Evolutionary conservation across 1,140 invertebrate genomes (phyloP).

Genomic region (Nilaparvata lugens): DNA sequence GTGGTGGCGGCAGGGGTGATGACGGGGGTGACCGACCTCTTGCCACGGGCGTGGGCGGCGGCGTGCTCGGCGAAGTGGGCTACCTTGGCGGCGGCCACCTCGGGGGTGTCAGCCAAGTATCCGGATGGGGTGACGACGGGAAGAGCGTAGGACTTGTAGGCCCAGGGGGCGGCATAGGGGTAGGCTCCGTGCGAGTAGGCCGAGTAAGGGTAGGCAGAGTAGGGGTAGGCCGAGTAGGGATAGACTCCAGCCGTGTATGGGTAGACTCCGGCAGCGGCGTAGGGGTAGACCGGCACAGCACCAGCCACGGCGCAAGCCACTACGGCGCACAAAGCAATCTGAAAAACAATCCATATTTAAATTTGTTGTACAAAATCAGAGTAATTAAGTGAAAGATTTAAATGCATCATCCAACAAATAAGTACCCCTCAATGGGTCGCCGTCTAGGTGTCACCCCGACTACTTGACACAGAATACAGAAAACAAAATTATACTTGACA

Average conservation of each 20-base stretch:
- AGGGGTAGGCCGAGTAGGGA: background rate
- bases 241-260: background rate
- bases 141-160: conserved; percentile 31
- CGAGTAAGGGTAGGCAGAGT: conserved; percentile 3
- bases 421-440: too few species aligned
- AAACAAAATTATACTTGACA: too few species aligned
- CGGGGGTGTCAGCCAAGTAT: conserved; percentile 12
- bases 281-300: background rate
- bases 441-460: too few species aligned
- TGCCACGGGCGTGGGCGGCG: background rate
- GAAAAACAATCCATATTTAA: too few species aligned
- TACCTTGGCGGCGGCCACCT: conserved; percentile 25
- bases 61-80: conserved; percentile 22
- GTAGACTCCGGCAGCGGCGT: background rate
- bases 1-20: background rate
- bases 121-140: conserved; percentile 24
- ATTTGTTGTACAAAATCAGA: background rate
- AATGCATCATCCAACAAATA: too few species aligned
- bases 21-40: background rate
- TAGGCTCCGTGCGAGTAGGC: conserved; percentile 2
- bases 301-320: conserved; percentile 4
- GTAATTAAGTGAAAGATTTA: background rate
- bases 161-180: conserved; percentile 26
- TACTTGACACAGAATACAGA: too few species aligned
- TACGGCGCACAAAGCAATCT: conserved; percentile 8